Conservation (phyloP, 2,888 invertebrate species). For the Ischnura elegans region DNA sequence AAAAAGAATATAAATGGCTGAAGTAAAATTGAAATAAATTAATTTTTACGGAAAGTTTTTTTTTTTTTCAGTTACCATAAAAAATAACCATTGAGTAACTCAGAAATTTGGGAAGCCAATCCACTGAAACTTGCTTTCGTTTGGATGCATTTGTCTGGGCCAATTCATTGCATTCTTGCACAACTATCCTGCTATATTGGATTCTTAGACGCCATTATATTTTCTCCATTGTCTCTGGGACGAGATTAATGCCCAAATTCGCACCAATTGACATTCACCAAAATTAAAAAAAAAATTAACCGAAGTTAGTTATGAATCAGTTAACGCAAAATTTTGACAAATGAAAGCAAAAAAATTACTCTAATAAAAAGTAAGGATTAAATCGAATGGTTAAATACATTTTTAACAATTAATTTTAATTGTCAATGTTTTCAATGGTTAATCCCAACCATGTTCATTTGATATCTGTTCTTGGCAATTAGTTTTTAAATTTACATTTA, state of each 20-base stretch:
- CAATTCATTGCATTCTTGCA: background rate
- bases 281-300: too few species aligned
- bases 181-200: background rate
- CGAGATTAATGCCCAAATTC: background rate
- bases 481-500: background rate
- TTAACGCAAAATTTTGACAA: too few species aligned
- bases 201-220: background rate
- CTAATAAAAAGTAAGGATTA: too few species aligned
- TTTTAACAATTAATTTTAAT: too few species aligned
- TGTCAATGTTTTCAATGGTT: too few species aligned
- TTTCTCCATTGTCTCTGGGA: background rate
- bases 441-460: background rate
- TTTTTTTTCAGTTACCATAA: background rate
- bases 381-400: too few species aligned
- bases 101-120: background rate
- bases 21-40: background rate
- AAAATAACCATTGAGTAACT: background rate
- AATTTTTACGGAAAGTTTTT: background rate
- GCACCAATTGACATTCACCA: too few species aligned
- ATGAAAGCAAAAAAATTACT: too few species aligned
- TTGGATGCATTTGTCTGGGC: slow-evolving; percentile 62
- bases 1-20: too few species aligned
- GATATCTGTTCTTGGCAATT: background rate
- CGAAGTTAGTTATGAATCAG: too few species aligned
- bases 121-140: too few species aligned